Evolutionary conservation across 2,797 vertebrate genomes (phyloP).

Genomic region (Anguilla anguilla): DNA sequence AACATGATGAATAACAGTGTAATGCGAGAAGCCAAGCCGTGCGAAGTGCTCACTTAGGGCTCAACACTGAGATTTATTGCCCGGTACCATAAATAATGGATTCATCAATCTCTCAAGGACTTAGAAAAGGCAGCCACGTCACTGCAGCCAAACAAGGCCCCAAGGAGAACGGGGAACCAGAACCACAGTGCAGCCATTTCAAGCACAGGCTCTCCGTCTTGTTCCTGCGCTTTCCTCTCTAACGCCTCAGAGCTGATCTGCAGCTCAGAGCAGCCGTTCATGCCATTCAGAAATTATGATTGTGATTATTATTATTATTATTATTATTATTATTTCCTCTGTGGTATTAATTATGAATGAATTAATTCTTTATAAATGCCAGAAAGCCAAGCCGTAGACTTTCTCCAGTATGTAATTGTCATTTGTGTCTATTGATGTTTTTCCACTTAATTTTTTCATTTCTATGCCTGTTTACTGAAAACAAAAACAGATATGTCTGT

Average conservation of each 20-base stretch:
- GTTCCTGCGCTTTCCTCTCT: neutral
- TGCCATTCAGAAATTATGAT: neutral
- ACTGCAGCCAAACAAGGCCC: conserved; percentile 24
- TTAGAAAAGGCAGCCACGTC: conserved; percentile 49
- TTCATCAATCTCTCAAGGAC: conserved; percentile 71
- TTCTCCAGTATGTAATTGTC: conserved; percentile 1
- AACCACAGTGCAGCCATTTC: neutral
- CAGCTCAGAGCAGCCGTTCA: neutral
- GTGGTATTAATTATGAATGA: neutral
- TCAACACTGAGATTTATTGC: conserved; percentile 69
- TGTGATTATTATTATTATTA: neutral
- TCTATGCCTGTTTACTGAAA: neutral
- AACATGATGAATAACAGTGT: conserved; percentile 70
- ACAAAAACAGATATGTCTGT: neutral
- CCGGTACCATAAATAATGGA: conserved; percentile 69
- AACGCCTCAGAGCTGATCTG: neutral
- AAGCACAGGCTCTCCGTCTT: neutral
- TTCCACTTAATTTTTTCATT: neutral
- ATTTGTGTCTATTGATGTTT: conserved; percentile 5
- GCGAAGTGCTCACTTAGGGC: conserved; percentile 61
- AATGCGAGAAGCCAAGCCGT: conserved; percentile 58
- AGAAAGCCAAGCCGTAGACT: neutral
- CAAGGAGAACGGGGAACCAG: conserved; percentile 19
- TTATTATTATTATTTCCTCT: neutral
- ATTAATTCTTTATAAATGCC: neutral